These are phyloP conservation scores for Brassicogethes aeneus DNA, from an alignment of 2,888 invertebrate genomes.

Conservation along the genomic window DNA sequence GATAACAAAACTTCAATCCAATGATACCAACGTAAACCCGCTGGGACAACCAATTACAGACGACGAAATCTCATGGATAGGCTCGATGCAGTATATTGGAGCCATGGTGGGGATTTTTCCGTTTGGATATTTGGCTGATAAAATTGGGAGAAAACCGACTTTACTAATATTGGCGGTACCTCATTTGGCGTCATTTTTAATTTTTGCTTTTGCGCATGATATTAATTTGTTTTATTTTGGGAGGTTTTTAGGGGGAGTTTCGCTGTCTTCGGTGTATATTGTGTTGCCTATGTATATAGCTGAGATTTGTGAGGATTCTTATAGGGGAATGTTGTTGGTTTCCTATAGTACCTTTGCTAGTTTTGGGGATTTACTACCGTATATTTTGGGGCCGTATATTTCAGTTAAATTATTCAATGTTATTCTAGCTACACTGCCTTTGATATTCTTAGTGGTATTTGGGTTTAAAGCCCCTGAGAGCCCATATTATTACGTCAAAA, in stretches of 20 bases:
- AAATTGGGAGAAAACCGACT: conserved; percentile 57
- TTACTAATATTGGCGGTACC: conserved; percentile 56
- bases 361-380: conserved; percentile 52
- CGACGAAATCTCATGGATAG: conserved; percentile 44
- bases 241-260: conserved; percentile 52
- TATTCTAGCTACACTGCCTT: conserved; percentile 14
- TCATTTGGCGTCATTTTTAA: conserved; percentile 44
- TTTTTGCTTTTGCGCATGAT: conserved; percentile 16
- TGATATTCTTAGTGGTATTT: conserved; percentile 16
- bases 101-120: conserved; percentile 53
- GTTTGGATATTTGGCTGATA: conserved; percentile 56
- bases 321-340: conserved; percentile 60
- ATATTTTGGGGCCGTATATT: conserved; percentile 20
- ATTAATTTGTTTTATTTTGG: conserved; percentile 41
- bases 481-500: conserved; percentile 16
- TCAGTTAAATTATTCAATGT: conserved; percentile 22
- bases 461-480: conserved; percentile 18
- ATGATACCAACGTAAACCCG: conserved; percentile 25
- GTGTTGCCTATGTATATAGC: conserved; percentile 77
- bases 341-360: conserved; percentile 65
- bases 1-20: conserved; percentile 18
- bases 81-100: conserved; percentile 41
- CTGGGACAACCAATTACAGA: conserved; percentile 27
- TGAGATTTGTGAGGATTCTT: conserved; percentile 71
- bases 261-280: conserved; percentile 59